Evolutionary conservation across 2,113 vertebrate genomes (phyloP), one percentile per base, ranked within the genome.

Genomic region (Fregata magnificens): DNA sequence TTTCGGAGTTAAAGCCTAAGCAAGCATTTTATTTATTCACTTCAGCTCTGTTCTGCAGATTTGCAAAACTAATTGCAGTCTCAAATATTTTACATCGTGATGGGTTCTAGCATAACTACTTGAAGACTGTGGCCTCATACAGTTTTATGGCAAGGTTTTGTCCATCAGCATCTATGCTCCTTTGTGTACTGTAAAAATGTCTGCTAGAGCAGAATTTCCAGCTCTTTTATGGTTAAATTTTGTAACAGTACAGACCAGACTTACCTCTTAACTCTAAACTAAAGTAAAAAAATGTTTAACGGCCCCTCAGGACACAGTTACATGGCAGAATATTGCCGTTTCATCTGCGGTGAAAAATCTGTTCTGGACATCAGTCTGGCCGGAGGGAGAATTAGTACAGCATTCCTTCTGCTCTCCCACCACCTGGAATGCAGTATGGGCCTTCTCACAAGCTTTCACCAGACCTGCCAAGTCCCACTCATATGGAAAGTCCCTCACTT

Each of bases 381-480:
- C 24, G 0, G 81, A 95, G 89, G 90, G 70, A 90, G 70, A 95
- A 91, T 85, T 87, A 94, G 87, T 58, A 79, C 84, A 94, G 61
- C 92, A 96, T 96, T 97, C 96, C 90, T 93, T 93, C 84, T 95
- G 89, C 67, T 69, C 82, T 94, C 84, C 86, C 84, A 94, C 81
- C 87, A 88, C 78, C 92, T 96, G 96, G 95, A 93, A 95, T 88
- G 87, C 50, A 62, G 87, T 69, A 72, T 79, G 84, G 78, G 61
- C 78, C 73, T 93, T 96, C 66, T 87, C 94, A 93, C 52, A 79
- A 59, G 71, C 81, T 93, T 91, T 91, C 93, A 90, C 52, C 81
- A 77, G 40, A 72, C 45, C 87, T 97, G 95, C 84, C 82, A 88
- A 85, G 73, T 87, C 78, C 56, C 24, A 56, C 49, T 95, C 36